Conservation (phyloP, 2,888 invertebrate genomes). For the Sceliomorpha sp. region DNA sequence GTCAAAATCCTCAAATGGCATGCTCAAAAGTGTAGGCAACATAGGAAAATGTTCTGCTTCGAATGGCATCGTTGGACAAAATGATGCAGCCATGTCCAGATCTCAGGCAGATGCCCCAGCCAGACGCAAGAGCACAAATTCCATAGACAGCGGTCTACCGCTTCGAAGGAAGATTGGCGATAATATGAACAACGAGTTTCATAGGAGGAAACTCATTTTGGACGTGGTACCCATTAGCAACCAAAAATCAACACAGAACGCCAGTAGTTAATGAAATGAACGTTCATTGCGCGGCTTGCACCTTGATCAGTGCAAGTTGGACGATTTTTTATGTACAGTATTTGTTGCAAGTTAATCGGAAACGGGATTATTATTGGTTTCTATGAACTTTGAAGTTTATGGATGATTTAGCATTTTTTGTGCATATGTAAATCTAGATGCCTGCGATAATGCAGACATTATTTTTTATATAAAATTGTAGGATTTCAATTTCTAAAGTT, state of each 20-base stretch:
- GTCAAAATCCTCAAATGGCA: constrained; percentile 44
- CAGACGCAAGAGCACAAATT: constrained; percentile 74
- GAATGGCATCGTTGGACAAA: constrained; percentile 43
- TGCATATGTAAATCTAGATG: too few relatives aligned
- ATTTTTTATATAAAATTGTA: too few relatives aligned
- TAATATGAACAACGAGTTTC: constrained; percentile 63
- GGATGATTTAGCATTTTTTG: constrained; percentile 7
- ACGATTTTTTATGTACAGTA: constrained; percentile 55
- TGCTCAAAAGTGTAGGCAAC: constrained; percentile 51
- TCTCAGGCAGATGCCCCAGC: constrained; percentile 59
- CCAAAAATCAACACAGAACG: constrained; percentile 60
- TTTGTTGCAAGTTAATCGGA: constrained; percentile 12
- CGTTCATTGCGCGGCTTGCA: constrained; percentile 13
- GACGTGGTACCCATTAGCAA: constrained; percentile 65
- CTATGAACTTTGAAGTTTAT: neutral
- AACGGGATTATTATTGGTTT: constrained; percentile 6
- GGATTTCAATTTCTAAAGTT: too few relatives aligned
- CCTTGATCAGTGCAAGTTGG: constrained; percentile 52
- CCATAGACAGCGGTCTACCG: constrained; percentile 68
- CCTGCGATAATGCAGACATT: too few relatives aligned
- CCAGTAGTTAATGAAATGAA: constrained; percentile 50
- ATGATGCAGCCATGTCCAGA: constrained; percentile 37
- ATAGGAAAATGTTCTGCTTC: constrained; percentile 44
- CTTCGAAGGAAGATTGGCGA: constrained; percentile 81
- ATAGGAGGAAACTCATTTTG: constrained; percentile 71